Evolutionary conservation across 2,888 invertebrate species (phyloP).

Genomic region (Cancer borealis): DNA sequence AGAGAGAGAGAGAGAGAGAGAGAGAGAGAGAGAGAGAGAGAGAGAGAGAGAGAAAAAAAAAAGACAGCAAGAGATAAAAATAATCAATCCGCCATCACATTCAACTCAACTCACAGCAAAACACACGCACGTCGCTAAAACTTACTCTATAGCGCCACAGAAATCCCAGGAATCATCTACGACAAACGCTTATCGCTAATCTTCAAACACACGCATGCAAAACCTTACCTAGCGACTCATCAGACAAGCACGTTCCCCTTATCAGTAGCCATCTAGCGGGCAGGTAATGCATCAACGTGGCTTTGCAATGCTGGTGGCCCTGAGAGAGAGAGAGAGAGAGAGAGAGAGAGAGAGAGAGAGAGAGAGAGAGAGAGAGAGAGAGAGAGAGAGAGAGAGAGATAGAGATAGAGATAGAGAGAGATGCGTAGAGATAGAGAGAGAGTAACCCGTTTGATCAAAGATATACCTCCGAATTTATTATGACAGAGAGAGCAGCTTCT

Average conservation of each 20-base stretch:
- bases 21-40: not conserved
- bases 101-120: not conserved
- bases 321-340: constrained; percentile 25
- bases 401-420: too few relatives aligned
- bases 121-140: not conserved
- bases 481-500: not conserved
- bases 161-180: not conserved
- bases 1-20: not conserved
- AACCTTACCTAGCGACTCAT: not conserved
- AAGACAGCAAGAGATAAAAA: not conserved
- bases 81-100: not conserved
- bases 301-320: not conserved
- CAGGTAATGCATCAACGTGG: not conserved
- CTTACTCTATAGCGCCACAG: not conserved
- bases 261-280: not conserved
- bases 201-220: not conserved
- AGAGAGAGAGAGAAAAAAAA: not conserved
- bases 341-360: not conserved
- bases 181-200: not conserved
- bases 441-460: not conserved
- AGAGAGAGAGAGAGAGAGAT: constrained; percentile 39
- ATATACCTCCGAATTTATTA: not conserved
- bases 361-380: constrained; percentile 30
- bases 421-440: not conserved
- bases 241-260: not conserved